These are phyloP conservation scores for Falco concolor DNA, from an alignment of 2,797 vertebrate genomes.

Conservation along the genomic window DNA sequence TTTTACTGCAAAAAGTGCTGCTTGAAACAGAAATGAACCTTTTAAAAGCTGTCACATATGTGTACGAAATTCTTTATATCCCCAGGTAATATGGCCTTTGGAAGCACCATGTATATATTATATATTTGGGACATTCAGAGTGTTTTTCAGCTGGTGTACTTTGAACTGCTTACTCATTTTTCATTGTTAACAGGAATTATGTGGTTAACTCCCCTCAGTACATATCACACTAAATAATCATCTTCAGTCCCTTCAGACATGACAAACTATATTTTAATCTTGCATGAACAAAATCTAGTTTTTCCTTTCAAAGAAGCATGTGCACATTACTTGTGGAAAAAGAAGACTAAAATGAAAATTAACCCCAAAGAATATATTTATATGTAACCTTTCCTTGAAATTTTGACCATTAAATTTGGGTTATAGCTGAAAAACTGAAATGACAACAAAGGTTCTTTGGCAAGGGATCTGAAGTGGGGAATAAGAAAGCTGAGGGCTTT, in stretches of 20 bases:
- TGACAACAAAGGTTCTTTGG: constrained; percentile 27
- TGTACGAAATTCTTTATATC: neutral
- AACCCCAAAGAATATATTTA: neutral
- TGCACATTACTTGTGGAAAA: neutral
- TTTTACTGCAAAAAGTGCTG: neutral
- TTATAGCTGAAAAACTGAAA: constrained; percentile 58
- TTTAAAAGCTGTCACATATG: neutral
- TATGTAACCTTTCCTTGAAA: neutral
- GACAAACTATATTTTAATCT: neutral
- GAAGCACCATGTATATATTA: neutral
- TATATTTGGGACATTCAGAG: neutral
- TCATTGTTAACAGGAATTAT: neutral
- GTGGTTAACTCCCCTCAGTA: neutral
- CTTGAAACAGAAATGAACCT: neutral
- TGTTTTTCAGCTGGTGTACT: neutral
- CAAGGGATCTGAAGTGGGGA: constrained; percentile 43
- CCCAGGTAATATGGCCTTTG: neutral
- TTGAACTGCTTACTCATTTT: neutral
- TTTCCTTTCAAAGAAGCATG: neutral
- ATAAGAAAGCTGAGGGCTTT: constrained; percentile 39
- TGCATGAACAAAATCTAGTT: neutral
- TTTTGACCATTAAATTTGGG: constrained; percentile 8
- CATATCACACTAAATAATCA: neutral
- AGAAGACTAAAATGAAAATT: neutral
- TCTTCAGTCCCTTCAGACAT: neutral